Evolutionary conservation across 2,797 vertebrate genomes (phyloP), one percentile per base, ranked within the genome.

Genomic region (Etheostoma perlongum): DNA sequence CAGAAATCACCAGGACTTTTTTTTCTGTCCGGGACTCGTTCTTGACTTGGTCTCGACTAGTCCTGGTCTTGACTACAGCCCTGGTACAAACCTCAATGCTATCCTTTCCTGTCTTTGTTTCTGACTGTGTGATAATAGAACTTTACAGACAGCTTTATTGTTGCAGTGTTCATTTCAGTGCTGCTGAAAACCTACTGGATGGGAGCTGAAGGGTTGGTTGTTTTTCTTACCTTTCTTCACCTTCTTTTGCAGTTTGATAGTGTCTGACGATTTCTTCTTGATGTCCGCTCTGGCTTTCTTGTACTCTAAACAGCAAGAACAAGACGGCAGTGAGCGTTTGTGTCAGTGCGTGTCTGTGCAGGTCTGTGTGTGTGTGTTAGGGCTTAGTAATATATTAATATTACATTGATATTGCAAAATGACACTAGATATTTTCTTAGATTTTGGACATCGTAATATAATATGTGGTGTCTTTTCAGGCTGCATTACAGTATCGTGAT

Each of bases 251-350:
- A 96, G 93, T 78, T 96, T 96, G 85, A 96, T 93, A 7, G 96
- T 96, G 90, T 96, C 96, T 0, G 96, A 96, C 0, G 96, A 96
- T 69, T 96, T 96, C 90, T 96, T 96, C 91, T 96, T 96, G 77
- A 96, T 96, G 74, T 96, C 95, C 0, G 95, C 93, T 55, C 96
- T 78, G 33, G 94, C 95, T 86, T 95, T 96, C 80, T 96, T 96
- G 76, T 96, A 96, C 62, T 96, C 96, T 96, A 78, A 54, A 87
- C 52, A 62, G 63, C 2, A 7, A 47, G 2, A 51, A 52, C 3
- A 58, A 27, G 27, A 1, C 3, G 2, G 15, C 15, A 25, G 18
- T 72, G 65, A 8, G 16, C 2, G 21, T 18, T 1, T 52, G 21
- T 9, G 47, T 23, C 0, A 33, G 18, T 60, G 23, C 5, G 14